Base-by-base conservation (phyloP, 1,140 invertebrate genomes). In the Drosophila saltans region DNA sequence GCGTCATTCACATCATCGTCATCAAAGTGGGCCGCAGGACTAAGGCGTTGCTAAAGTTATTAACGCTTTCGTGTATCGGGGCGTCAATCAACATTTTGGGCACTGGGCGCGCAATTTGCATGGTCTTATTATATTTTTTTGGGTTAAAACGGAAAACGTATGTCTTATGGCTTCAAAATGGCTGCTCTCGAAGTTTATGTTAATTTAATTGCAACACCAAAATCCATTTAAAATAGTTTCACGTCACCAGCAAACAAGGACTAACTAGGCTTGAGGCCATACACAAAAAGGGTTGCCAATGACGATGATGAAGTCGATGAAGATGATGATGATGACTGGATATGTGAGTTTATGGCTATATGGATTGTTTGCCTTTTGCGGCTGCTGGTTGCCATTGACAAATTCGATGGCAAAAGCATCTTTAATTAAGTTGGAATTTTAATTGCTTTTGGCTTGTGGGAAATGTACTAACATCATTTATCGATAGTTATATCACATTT, bases 11-110 rank as follows among this genome's bases (percentile, higher is more conserved):
- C 70, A 69, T 78, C 64, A 79, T 76, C 28, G 3, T 30, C 77
- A 86, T 86, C 78, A 81, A 73, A 86, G 82, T 78, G 71, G 41
- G 84, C 80, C 84, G 80, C 80, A 89, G 80, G 80, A 78, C 81
- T 78, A 71, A 76, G 84, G 84, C 84, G 84, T 89, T 84, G 84
- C 84, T 89, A 89, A 89, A 89, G 84, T 89, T 89, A 89, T 89
- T 89, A 89, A 89, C 84, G 84, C 80, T 81, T 90, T 90, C 75
- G 81, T 81, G 84, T 80, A 8, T 24, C 2, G 9, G 45, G 84
- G 84, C 78, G 84, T 89, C 84, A 89, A 89, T 89, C 84, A 89
- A 85, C 59, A 16, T 79, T 52, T 52, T 78, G 80, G 65, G 72
- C 70, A 55, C 55, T 61, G 64, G 62, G 70, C 75, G 62, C 78